Evolutionary conservation across 1,140 invertebrate genomes (phyloP), one percentile per base, ranked within the genome.

Genomic region (Aphelenchoides avenae): DNA sequence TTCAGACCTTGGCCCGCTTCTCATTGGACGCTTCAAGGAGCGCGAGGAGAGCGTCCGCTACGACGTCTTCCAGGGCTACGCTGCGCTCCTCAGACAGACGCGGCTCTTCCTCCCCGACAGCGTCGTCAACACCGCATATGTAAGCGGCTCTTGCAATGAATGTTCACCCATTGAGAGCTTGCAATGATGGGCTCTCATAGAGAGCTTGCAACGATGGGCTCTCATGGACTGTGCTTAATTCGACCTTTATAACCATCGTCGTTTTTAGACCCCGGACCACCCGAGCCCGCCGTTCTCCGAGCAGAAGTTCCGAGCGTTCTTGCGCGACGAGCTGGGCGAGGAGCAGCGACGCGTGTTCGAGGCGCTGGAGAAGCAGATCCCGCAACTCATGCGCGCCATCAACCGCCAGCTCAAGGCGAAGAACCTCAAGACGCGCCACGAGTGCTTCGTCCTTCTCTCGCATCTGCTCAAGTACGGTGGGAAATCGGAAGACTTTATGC

Each of bases 41-140:
- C 84, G 94, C 36, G 94, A 98, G 80, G 94, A 98, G 80, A 97
- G 94, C 79, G 94, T 98, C 0, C 95, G 95, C 77, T 90, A 89
- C 39, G 94, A 98, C 74, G 92, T 98, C 42, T 90, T 97, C 73
- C 89, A 91, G 71, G 91, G 91, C 0, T 97, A 94, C 74, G 88
- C 93, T 48, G 88, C 90, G 0, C 78, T 98, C n/a, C 76, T 97
- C 46, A 83, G 86, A 61, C 90, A 92, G 78, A 93, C 52, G 49
- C 29, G 30, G 11, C 50, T 39, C 48, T 65, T 62, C 37, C 46
- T 53, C 22, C 70, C 51, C 9, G 60, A 54, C 33, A 50, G 26
- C 40, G 41, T 47, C 13, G n/a, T n/a, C n/a, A n/a, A n/a, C n/a
- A n/a, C n/a, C n/a, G n/a, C n/a, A n/a, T n/a, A n/a, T n/a, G n/a